These are phyloP conservation scores for Vollenhovia emeryi DNA, from an alignment of 1,140 invertebrate species.

Conservation along the genomic window DNA sequence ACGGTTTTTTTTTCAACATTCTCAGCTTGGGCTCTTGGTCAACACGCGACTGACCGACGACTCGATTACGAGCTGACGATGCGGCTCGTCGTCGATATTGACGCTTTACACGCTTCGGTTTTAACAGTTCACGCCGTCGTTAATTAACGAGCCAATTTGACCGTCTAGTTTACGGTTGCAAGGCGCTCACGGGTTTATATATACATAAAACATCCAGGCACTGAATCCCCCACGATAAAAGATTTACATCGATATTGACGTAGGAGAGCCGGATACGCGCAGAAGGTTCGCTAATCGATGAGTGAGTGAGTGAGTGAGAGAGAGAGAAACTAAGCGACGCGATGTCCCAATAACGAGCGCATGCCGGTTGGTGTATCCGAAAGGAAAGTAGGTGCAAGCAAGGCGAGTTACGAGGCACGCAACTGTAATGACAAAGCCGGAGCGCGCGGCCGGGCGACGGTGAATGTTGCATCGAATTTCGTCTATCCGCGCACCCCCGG, in stretches of 20 bases:
- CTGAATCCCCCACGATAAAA: no score
- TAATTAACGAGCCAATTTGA: background rate
- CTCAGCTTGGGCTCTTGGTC: slow-evolving; percentile 40
- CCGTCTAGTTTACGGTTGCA: background rate
- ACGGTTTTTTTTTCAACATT: slow-evolving; percentile 27
- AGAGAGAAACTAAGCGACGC: no score
- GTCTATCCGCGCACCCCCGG: slow-evolving; percentile 16
- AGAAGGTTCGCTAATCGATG: slow-evolving; percentile 1
- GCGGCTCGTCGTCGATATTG: slow-evolving; percentile 7
- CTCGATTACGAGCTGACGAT: slow-evolving; percentile 42
- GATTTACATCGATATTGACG: no score
- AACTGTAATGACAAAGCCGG: slow-evolving; percentile 57
- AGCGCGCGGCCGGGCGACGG: background rate
- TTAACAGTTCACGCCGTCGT: background rate
- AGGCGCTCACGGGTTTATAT: background rate
- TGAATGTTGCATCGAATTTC: slow-evolving; percentile 41
- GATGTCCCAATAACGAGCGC: slow-evolving; percentile 37
- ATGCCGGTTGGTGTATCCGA: slow-evolving; percentile 25
- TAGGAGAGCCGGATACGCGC: background rate
- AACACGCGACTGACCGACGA: slow-evolving; percentile 22
- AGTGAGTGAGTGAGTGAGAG: slow-evolving; percentile 1
- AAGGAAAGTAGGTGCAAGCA: slow-evolving; percentile 42
- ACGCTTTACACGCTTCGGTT: slow-evolving; percentile 2
- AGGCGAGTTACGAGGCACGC: slow-evolving; percentile 4
- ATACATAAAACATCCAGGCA: no score